Base-by-base conservation (phyloP, 2,113 vertebrate species). In the Diadophis punctatus region DNA sequence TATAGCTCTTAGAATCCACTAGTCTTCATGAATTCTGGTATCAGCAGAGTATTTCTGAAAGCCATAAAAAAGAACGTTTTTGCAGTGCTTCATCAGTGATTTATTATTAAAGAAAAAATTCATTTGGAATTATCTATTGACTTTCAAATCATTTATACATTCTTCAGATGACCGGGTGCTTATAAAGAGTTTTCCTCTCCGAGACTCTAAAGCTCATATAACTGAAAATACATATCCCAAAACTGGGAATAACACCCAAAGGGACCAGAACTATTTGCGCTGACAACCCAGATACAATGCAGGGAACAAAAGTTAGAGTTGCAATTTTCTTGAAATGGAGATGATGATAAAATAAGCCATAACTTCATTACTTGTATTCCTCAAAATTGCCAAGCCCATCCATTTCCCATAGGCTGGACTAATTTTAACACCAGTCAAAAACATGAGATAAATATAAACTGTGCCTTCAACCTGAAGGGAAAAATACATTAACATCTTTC, bases 1-100 rank as follows among this genome's bases (percentile, higher is more conserved):
- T 97, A 96, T 97, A 98, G 96, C 97, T 97, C 97, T 98, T 98
- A 98, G 97, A 98, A 98, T 97, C 96, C 96, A 97, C 97, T 96
- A 96, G 96, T 97, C 96, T 96, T 96, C 91, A 93, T 97, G 97
- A 97, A 97, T 98, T 97, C 97, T 97, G 96, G 97, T 96, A 96
- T 96, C 96, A 97, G 95, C 95, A 95, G 96, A 97, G 95, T 97
- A 96, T 95, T 97, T 97, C 95, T 93, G 95, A 89, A 91, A 46
- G 96, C 86, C 95, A 95, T 96, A 96, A 96, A 97, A 97, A 96
- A 97, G 96, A 97, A 96, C 95, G 96, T 95, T 97, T 97, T 97
- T 90, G 96, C 96, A 96, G 97, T 97, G 97, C 97, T 97, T 97
- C 97, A 97, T 97, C 97, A 96, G 96, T 97, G 96, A 97, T 97